Evolutionary conservation across 2,888 invertebrate species (phyloP).

Genomic region (Diaprepes abbreviatus): DNA sequence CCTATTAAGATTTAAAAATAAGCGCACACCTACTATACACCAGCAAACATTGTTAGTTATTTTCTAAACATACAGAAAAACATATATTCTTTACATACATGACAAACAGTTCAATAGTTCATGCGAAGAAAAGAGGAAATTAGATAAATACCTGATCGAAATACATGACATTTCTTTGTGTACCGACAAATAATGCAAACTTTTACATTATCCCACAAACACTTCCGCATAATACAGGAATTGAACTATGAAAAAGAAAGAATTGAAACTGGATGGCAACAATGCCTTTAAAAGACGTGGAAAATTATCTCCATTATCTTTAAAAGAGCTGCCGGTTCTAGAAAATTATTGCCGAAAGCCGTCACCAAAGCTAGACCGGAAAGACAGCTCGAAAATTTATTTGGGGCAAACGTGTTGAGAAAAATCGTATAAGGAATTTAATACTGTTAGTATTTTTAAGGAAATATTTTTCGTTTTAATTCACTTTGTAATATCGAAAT

Average conservation of each 20-base stretch:
- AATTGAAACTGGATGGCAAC: constrained; percentile 18
- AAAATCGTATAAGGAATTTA: constrained; percentile 30
- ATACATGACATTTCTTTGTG: too few relatives aligned
- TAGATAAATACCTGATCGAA: too few relatives aligned
- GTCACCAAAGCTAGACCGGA: constrained; percentile 15
- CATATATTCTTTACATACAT: too few relatives aligned
- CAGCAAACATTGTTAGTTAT: too few relatives aligned
- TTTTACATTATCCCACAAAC: not conserved
- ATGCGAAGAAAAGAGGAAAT: too few relatives aligned
- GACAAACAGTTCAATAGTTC: too few relatives aligned
- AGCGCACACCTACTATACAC: too few relatives aligned
- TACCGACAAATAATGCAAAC: not conserved
- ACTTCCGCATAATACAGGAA: not conserved
- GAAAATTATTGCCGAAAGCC: constrained; percentile 28
- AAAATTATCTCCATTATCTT: constrained; percentile 38
- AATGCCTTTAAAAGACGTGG: constrained; percentile 24
- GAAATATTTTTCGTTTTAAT: not conserved
- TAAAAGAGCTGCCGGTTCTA: constrained; percentile 26
- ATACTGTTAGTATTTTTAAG: constrained; percentile 5
- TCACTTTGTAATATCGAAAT: too few relatives aligned
- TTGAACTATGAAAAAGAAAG: not conserved
- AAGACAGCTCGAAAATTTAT: constrained; percentile 25
- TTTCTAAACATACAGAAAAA: too few relatives aligned
- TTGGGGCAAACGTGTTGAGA: constrained; percentile 14
- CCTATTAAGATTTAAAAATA: too few relatives aligned